These are phyloP conservation scores for Drosophila sucinea DNA, from an alignment of 1,140 invertebrate genomes.

Conservation along the genomic window DNA sequence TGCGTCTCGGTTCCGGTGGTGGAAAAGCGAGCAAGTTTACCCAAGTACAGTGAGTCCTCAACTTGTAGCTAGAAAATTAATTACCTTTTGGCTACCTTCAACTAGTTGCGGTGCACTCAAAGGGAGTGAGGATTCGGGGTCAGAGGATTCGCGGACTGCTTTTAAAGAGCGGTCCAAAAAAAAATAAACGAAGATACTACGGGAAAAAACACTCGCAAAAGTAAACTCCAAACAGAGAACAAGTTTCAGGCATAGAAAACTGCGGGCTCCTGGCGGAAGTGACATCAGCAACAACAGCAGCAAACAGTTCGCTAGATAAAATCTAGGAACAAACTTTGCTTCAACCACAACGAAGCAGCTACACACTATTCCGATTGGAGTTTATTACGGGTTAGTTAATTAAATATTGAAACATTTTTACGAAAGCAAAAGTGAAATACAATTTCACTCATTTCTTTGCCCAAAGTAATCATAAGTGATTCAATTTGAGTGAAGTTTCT, in stretches of 20 bases:
- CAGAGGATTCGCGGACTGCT: slow-evolving; percentile 67
- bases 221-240: slow-evolving; percentile 29
- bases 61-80: slow-evolving; percentile 78
- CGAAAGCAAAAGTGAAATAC: no score
- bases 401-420: no score
- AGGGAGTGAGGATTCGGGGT: neutral
- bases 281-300: slow-evolving; percentile 62
- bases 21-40: slow-evolving; percentile 39
- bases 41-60: slow-evolving; percentile 37
- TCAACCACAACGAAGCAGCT: slow-evolving; percentile 27
- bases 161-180: slow-evolving; percentile 64
- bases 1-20: slow-evolving; percentile 21
- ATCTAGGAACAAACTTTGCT: slow-evolving; percentile 25
- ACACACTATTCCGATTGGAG: slow-evolving; percentile 22
- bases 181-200: slow-evolving; percentile 25
- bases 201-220: slow-evolving; percentile 26
- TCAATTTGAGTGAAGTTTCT: no score
- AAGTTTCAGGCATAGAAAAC: slow-evolving; percentile 63
- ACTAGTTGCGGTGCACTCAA: slow-evolving; percentile 57
- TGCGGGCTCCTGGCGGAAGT: slow-evolving; percentile 70
- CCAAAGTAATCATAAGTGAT: no score
- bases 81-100: slow-evolving; percentile 80
- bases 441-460: no score
- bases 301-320: slow-evolving; percentile 39
- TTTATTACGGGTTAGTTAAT: no score